Conservation (phyloP, 2,113 vertebrate species). For the Panthera leo region DNA sequence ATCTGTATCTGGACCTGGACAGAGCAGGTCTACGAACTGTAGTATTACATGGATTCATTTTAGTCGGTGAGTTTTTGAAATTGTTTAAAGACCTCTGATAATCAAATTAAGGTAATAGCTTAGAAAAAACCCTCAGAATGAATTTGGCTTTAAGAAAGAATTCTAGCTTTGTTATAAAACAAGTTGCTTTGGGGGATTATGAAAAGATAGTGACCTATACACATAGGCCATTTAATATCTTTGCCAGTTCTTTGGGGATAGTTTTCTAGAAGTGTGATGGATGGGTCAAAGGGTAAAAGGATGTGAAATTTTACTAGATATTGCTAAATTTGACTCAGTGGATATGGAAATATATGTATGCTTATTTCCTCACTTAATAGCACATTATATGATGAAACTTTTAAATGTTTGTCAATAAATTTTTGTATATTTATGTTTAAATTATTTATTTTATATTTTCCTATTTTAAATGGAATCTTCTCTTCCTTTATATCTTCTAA, state of each 20-base stretch:
- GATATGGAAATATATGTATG: neutral
- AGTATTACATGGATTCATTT: neutral
- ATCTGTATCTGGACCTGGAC: neutral
- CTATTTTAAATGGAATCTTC: neutral
- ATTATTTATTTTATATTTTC: neutral
- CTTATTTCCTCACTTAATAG: neutral
- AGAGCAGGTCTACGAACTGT: fast-evolving
- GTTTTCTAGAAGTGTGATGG: neutral
- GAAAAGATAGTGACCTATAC: neutral
- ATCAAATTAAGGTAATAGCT: neutral
- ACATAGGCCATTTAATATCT: neutral
- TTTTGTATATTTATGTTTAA: neutral
- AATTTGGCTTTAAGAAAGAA: neutral
- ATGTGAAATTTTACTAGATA: neutral
- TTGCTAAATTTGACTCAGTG: neutral
- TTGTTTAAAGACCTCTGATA: neutral
- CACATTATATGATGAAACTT: neutral
- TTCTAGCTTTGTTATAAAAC: conserved; percentile 3
- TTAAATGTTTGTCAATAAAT: neutral
- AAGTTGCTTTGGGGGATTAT: neutral
- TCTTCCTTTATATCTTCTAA: neutral
- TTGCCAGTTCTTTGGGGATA: neutral
- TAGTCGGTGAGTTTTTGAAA: neutral
- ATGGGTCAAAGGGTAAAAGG: neutral
- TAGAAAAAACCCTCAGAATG: neutral